Base-by-base conservation (phyloP, 2,113 vertebrate genomes). In the Acrocephalus kingi region DNA sequence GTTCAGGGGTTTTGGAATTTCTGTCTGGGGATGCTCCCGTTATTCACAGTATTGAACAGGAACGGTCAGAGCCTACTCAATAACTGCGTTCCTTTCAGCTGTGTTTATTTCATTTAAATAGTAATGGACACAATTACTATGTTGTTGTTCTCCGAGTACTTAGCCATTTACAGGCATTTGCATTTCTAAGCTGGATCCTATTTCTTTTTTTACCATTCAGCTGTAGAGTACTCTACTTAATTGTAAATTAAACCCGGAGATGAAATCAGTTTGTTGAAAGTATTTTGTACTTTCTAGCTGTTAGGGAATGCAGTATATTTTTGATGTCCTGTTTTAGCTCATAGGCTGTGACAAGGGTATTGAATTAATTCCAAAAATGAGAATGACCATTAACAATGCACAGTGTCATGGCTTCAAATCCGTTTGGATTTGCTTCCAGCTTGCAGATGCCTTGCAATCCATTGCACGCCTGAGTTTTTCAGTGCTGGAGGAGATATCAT, bases 1-100 rank as follows among this genome's bases (percentile, higher is more conserved):
- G 18, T 68, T 64, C 24, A 18, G 2, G 2, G 7, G 71, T 52
- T 61, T 78, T 48, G 6, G 16, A 84, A 75, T 28, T 20, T n/a
- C 4, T 35, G 5, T 58, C 55, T 74, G 6, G 27, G 46, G 30
- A 13, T 55, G 11, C 19, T 33, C 15, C 2, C 0, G 0, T 77
- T 84, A 41, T n/a, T 76, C 17, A 28, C 17, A 16, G 10, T 11
- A 18, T 46, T 56, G 41, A 86, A 23, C 8, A 49, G 54, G 12
- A 86, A 12, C 8, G 46, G 30, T 58, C 71, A 59, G 37, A 63
- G 19, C 54, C 31, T 48, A 6, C n/a, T 39, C 33, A 63, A 8
- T 4, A 30, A 15, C 9, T n/a, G 9, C 17, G 3, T 15, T 87
- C 56, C 7, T 16, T 75, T 75, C 39, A 61, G 18, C 28, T 62